phyloP scores from a whole-genome alignment of 1,140 invertebrate genomes.

The Hesperophylax magnus region DNA sequence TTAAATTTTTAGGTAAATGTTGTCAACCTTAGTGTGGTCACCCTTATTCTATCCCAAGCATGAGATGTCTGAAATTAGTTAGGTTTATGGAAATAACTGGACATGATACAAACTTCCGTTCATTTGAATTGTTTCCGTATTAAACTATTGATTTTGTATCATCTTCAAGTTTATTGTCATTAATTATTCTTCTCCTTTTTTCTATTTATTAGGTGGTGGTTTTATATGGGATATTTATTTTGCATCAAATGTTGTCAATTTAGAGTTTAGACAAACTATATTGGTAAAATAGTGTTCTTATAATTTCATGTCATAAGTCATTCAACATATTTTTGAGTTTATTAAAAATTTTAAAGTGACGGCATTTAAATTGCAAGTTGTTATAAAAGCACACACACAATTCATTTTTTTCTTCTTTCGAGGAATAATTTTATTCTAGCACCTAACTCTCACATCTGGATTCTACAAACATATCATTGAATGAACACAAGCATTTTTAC shows the following conservation, averaged over 20 bases:
- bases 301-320: neutral
- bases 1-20: neutral
- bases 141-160: slow-evolving; percentile 3
- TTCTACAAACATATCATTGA: neutral
- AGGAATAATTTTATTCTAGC: slow-evolving; percentile 4
- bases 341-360: neutral
- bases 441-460: slow-evolving; percentile 15
- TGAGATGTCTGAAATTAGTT: slow-evolving; percentile 23
- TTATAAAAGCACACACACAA: neutral
- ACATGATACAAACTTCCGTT: slow-evolving; percentile 1
- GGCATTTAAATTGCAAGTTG: neutral
- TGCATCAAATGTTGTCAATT: slow-evolving; percentile 10
- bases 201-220: slow-evolving; percentile 19
- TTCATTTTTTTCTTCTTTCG: neutral
- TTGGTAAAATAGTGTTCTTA: neutral
- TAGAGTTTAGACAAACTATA: slow-evolving; percentile 1
- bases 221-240: slow-evolving; percentile 2
- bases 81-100: neutral
- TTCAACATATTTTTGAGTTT: neutral
- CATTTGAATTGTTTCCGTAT: neutral
- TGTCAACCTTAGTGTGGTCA: neutral
- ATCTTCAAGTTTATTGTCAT: neutral
- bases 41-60: slow-evolving; percentile 7
- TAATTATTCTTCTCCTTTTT: neutral
- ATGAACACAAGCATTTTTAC: slow-evolving; percentile 16